Base-by-base conservation (phyloP, 2,797 vertebrate genomes). In the Lagodon rhomboides region DNA sequence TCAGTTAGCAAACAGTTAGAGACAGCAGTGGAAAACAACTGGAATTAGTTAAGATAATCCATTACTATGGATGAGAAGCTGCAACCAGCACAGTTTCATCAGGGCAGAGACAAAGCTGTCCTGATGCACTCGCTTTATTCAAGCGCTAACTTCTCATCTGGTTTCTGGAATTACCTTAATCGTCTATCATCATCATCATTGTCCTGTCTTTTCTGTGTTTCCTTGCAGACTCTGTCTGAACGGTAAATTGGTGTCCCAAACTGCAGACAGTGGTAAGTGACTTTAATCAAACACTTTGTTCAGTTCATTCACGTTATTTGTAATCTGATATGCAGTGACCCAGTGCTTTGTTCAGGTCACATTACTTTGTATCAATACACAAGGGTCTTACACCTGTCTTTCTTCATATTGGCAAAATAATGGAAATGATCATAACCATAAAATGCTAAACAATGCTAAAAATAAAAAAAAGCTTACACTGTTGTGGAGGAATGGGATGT, bases 191-290 rank as follows among this genome's bases (percentile, higher is more conserved):
- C 51, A 54, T 67, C 18, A n/a, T 12, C 18, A 20, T 50, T 5
- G 1, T 58, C 25, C n/a, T 61, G 11, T 44, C 61, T 2, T 78
- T 27, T 66, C 51, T 63, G 15, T 85, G 41, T 83, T 59, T 56
- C 46, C 82, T 85, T 92, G 23, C 89, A 99, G 98, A 91, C 93
- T 96, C 75, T 99, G 98, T 91, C 94, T 92, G 82, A 95, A 97
- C 73, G 98, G 98, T 47, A 88, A 96, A 89, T 96, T 99, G 92
- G 95, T 94, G 75, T 96, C 96, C 77, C 96, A 97, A 61, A 95
- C 94, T 77, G 73, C 85, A 51, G 10, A 91, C 50, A 78, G 68
- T 41, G 96, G 97, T 98, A 83, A 94, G 95, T 91, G 18, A 13
- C 38, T 59, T 25, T 7, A 3, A 53, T 17, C 5, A 25, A 12